Base-by-base conservation (phyloP, 2,797 vertebrate genomes). In the Coregonus sp. region DNA sequence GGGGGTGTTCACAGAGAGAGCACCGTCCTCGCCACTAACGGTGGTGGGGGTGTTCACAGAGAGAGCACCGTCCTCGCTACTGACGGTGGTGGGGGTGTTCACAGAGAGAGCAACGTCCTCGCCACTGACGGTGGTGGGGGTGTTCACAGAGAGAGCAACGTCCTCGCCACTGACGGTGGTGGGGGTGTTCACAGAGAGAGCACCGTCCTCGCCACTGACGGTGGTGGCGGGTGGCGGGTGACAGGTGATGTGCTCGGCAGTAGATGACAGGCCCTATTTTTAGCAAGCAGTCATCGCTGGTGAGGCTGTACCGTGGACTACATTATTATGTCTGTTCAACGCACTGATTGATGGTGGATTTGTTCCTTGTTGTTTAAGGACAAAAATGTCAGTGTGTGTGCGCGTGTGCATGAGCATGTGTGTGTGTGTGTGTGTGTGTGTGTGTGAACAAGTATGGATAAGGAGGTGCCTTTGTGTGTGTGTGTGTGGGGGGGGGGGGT, bases 191-290 rank as follows among this genome's bases (percentile, higher is more conserved):
- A 33, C 4, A 33, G 33, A 33, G 33, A 33, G 33, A 33, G 33
- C 33, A 33, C 33, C 33, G 33, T 71, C 73, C 72, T 73, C 74
- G 73, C 75, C 76, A 51, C 77, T 75, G 63, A 73, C 25, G 47
- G 47, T 40, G 67, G 59, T 50, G 47, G 47, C 47, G 4, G 80
- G 67, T 33, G 68, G 61, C 29, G 11, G 74, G 78, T 79, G 78
- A 79, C 75, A 77, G 79, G 69, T 83, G 61, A 66, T 40, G 20
- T n/a, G 70, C 61, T 72, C 33, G 78, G 72, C 70, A 52, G 73
- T 47, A 5, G 68, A 73, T 77, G 83, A 81, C 70, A 75, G 78
- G 47, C 75, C 47, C 76, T 84, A 81, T 84, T 82, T 63, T 81
- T 80, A 77, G 81, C 50, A 75, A 73, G 73, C 74, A 54, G 71